Base-by-base conservation (phyloP, 2,888 invertebrate genomes). In the Zhuqinia jingwanae region DNA sequence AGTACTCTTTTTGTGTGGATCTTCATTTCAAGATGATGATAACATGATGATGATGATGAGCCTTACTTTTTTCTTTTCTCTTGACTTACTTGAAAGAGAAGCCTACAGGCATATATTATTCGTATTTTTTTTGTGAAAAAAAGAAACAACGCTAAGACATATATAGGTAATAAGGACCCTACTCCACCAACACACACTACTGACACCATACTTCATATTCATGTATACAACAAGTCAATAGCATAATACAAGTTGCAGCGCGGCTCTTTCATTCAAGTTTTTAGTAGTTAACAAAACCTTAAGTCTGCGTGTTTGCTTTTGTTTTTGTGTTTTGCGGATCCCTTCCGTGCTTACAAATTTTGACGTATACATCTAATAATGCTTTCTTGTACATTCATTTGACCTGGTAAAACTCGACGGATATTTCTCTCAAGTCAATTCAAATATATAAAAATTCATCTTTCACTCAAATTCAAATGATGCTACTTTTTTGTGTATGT, bases 171-270 rank as follows among this genome's bases (percentile, higher is more conserved):
- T 45, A 47, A 70, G 70, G 70, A 50, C 56, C 11, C 73, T 15
- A 56, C 75, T 42, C 77, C 60, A 60, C 77, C 77, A 77, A 77
- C 77, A 77, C 77, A 77, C n/a, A n/a, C n/a, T n/a, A n/a, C 65
- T 65, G 79, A 79, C 65, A 65, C 30, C 27, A 50, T 65, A 60
- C 45, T 10, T 17, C 47, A 22, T 73, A 53, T 47, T 10, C 15
- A 65, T 25, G 22, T n/a, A 25, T 27, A 22, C 27, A 30, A 30
- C 5, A 63, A 27, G 17, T 36, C 8, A 13, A 45, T 20, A 47
- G 42, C 20, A 73, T 50, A n/a, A n/a, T n/a, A n/a, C n/a, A n/a
- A n/a, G 73, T 47, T 50, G 5, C n/a, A 47, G 10, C 30, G 73
- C 20, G n/a, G n/a, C 68, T 11, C 56, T 75, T 30, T 53, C 75